A percentile compares a stretch with the other conserved stretches of the same genome.
Conservation (phyloP, 2,113 vertebrate genomes). For the Colaptes auratus region DNA sequence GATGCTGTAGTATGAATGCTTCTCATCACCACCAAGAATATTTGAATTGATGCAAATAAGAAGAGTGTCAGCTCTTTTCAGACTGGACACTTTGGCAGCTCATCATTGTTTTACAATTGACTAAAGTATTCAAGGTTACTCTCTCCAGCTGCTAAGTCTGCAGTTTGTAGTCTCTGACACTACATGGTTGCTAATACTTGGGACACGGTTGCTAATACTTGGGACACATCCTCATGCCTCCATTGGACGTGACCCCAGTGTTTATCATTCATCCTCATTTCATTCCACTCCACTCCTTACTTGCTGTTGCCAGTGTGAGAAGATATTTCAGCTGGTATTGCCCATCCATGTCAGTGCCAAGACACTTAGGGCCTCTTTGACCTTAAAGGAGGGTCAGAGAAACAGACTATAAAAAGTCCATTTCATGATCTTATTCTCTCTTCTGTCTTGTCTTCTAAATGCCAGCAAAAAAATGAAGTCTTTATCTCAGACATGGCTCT, state of each 20-base stretch:
- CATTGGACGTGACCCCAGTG: not conserved
- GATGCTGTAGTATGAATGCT: not conserved
- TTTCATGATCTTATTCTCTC: not conserved
- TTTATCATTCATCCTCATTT: not conserved
- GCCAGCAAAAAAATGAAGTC: not conserved
- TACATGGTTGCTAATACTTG: fast-evolving
- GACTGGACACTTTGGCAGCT: not conserved
- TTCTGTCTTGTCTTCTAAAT: not conserved
- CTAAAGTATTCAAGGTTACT: not conserved
- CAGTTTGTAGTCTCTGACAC: not conserved
- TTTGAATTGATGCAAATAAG: not conserved
- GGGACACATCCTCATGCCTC: not conserved
- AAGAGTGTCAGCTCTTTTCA: not conserved
- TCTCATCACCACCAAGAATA: not conserved
- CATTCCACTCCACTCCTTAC: not conserved
- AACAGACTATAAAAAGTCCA: not conserved
- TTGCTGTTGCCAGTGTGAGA: not conserved
- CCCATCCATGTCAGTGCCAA: not conserved
- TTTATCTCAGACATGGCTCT: not conserved
- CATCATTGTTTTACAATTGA: not conserved
- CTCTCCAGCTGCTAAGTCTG: not conserved
- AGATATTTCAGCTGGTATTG: not conserved
- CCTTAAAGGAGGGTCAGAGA: not conserved
- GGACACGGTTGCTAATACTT: not conserved
- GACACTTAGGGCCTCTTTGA: not conserved